Conservation (phyloP, 2,797 vertebrate genomes). For the Psittacula echo region DNA sequence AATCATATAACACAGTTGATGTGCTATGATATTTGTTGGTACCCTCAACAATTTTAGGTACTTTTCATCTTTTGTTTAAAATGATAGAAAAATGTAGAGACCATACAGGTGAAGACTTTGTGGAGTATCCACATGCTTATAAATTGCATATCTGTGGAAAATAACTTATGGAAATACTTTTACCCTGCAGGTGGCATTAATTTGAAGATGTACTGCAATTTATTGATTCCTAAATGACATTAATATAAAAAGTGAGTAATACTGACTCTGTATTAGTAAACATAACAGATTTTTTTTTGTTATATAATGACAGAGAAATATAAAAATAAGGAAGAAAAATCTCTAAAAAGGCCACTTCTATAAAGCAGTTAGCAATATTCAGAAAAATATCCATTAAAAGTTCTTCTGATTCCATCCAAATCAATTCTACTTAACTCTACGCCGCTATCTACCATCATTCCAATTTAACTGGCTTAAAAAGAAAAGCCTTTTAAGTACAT, state of each 20-base stretch:
- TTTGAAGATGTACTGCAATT: not conserved
- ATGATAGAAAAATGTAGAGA: not conserved
- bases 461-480: not conserved
- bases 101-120: not conserved
- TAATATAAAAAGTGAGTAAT: not conserved
- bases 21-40: too few species aligned
- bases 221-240: not conserved
- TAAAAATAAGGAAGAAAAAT: not conserved
- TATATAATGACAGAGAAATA: not conserved
- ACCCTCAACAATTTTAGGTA: not conserved
- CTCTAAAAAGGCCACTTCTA: not conserved
- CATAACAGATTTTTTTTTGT: not conserved
- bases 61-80: not conserved
- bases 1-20: not conserved
- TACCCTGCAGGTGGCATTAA: not conserved
- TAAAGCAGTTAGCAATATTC: not conserved
- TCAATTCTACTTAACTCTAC: not conserved
- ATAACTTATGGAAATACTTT: not conserved
- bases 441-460: not conserved
- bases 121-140: not conserved
- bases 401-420: not conserved
- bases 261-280: not conserved
- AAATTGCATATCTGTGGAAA: not conserved
- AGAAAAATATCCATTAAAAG: not conserved
- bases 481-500: not conserved